phyloP scores from a whole-genome alignment of 2,888 invertebrate species.

The Teleiodes luculella region DNA sequence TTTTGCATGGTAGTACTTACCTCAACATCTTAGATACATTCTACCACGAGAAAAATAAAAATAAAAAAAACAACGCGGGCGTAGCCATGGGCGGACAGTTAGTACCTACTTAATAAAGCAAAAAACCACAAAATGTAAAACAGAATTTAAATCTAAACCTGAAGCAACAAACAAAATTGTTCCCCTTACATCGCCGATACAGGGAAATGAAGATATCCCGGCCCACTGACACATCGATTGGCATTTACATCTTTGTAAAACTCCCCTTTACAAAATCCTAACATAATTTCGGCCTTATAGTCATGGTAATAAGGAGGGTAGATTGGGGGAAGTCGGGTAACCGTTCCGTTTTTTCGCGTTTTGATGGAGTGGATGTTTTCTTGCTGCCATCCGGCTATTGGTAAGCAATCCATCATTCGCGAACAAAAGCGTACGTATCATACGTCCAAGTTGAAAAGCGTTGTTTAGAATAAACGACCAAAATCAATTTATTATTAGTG shows the following conservation, averaged over 20 bases:
- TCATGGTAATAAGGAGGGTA: not conserved
- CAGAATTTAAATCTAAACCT: too few relatives aligned
- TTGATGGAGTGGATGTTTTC: constrained; percentile 53
- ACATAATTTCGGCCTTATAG: constrained; percentile 28
- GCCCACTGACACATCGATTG: constrained; percentile 71
- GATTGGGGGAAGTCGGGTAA: not conserved
- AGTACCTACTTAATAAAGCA: too few relatives aligned
- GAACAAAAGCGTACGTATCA: constrained; percentile 51
- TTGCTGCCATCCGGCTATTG: constrained; percentile 59
- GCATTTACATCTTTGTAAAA: constrained; percentile 71
- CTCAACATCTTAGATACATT: too few relatives aligned
- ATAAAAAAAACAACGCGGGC: too few relatives aligned
- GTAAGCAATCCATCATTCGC: constrained; percentile 67
- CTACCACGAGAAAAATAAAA: too few relatives aligned
- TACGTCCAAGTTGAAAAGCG: constrained; percentile 39
- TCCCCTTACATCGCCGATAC: constrained; percentile 37
- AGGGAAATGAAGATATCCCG: constrained; percentile 72
- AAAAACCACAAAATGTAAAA: too few relatives aligned
- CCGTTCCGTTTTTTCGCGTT: constrained; percentile 40
- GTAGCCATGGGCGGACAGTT: too few relatives aligned
- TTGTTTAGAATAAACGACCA: not conserved
- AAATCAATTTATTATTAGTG: constrained; percentile 26
- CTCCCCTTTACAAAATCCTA: not conserved
- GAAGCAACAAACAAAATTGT: not conserved
- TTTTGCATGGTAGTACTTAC: too few relatives aligned